These are phyloP conservation scores for Rosalia funebris DNA, from an alignment of 2,888 invertebrate species.

Conservation along the genomic window DNA sequence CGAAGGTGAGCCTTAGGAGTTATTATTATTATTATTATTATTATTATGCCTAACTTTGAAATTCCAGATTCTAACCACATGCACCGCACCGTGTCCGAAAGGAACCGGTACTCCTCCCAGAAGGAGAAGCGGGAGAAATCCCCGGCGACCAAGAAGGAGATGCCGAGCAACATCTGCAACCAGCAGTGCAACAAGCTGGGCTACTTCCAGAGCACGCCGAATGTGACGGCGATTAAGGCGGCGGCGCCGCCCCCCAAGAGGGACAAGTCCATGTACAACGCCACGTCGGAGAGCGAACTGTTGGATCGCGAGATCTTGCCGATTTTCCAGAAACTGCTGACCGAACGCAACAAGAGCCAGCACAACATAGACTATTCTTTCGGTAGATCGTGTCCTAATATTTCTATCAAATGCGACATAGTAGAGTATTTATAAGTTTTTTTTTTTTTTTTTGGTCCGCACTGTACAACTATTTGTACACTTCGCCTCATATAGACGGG, in stretches of 20 bases:
- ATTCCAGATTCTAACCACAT: slow-evolving; percentile 57
- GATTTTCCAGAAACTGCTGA: slow-evolving; percentile 90
- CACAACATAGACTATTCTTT: slow-evolving; percentile 76
- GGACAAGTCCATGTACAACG: slow-evolving; percentile 70
- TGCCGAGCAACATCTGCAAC: slow-evolving; percentile 56
- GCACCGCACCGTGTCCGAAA: slow-evolving; percentile 61
- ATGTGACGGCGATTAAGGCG: slow-evolving; percentile 63
- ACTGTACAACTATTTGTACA: slow-evolving; percentile 1
- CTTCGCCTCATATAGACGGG: background rate
- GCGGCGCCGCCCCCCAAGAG: slow-evolving; percentile 48
- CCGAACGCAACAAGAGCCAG: slow-evolving; percentile 78
- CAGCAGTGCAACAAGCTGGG: slow-evolving; percentile 63
- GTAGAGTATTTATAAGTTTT: slow-evolving; percentile 85
- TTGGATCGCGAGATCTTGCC: slow-evolving; percentile 86
- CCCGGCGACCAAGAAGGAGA: slow-evolving; percentile 46
- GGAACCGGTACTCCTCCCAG: slow-evolving; percentile 56
- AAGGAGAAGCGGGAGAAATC: slow-evolving; percentile 57
- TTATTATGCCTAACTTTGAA: background rate
- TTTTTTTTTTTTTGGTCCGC: slow-evolving; percentile 3
- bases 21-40: background rate
- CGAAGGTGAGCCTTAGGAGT: slow-evolving; percentile 52
- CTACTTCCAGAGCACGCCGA: slow-evolving; percentile 72
- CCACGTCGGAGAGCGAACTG: slow-evolving; percentile 85
- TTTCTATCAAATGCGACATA: slow-evolving; percentile 95
- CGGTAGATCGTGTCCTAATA: slow-evolving; percentile 91